Percentiles rank a stretch among this genome's conserved stretches.
phyloP scores from a whole-genome alignment of 2,888 invertebrate genomes.

The Hirtodrosophila confusa region DNA sequence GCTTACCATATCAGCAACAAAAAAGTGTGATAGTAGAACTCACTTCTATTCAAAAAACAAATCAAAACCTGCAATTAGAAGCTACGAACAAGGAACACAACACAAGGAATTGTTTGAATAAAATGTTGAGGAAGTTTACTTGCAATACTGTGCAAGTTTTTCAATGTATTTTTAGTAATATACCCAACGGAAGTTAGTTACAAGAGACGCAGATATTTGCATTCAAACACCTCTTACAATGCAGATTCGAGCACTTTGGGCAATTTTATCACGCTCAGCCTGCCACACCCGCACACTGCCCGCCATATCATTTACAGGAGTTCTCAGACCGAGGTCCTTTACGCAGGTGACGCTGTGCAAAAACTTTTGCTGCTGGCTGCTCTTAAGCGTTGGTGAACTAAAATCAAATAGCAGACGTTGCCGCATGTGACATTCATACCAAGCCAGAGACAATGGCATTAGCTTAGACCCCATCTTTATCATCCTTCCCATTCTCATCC shows the following conservation, averaged over 20 bases:
- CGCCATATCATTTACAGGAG: slow-evolving; percentile 12
- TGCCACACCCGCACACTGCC: not conserved
- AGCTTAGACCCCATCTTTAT: slow-evolving; percentile 10
- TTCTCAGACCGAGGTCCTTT: not conserved
- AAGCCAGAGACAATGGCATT: slow-evolving; percentile 27
- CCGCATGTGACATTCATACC: slow-evolving; percentile 48
- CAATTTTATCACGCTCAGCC: not conserved
- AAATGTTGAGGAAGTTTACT: too few species aligned
- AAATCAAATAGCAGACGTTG: slow-evolving; percentile 57
- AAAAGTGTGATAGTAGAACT: too few species aligned
- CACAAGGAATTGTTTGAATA: too few species aligned
- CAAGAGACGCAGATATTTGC: slow-evolving; percentile 1
- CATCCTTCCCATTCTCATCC: not conserved
- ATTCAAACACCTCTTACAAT: slow-evolving; percentile 18
- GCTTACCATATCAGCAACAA: too few species aligned
- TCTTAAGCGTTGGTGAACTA: slow-evolving; percentile 41
- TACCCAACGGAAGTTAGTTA: slow-evolving; percentile 1
- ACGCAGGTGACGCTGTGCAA: slow-evolving; percentile 21
- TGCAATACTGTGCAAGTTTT: too few species aligned
- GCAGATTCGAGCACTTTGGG: slow-evolving; percentile 17
- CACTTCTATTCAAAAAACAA: too few species aligned
- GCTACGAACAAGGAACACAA: too few species aligned
- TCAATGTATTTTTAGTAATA: not conserved
- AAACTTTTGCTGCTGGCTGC: slow-evolving; percentile 23
- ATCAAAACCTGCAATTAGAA: too few species aligned